A percentile compares a stretch with the other conserved stretches of the same genome.
These are phyloP conservation scores for Pachymerium ferrugineum DNA, from an alignment of 2,888 invertebrate species.

Conservation along the genomic window DNA sequence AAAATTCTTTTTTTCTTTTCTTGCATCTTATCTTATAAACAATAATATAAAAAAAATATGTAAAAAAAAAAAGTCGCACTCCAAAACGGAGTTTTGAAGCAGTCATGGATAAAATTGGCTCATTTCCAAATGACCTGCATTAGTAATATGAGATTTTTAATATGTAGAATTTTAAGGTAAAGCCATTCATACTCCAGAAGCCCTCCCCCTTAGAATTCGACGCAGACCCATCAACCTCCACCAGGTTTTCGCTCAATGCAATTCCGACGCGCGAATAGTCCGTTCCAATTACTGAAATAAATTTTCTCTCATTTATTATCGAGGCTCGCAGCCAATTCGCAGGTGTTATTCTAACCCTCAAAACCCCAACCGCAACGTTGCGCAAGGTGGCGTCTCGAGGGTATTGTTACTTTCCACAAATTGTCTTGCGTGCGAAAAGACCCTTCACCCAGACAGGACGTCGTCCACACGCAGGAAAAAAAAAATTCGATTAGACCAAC, in stretches of 20 bases:
- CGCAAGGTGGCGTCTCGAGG: background rate
- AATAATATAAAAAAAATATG: too few species aligned
- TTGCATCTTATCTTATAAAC: background rate
- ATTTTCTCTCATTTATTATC: background rate
- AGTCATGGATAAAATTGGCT: background rate
- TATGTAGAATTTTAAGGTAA: background rate
- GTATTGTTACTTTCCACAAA: background rate
- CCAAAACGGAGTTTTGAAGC: too few species aligned
- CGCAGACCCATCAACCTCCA: background rate
- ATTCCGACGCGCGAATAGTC: background rate
- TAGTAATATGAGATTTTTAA: conserved; percentile 20
- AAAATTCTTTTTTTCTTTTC: background rate
- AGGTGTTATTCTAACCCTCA: background rate
- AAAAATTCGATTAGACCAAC: background rate
- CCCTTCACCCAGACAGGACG: background rate
- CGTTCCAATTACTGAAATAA: background rate
- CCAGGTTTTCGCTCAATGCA: background rate
- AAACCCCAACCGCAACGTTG: too few species aligned
- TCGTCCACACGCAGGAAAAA: background rate
- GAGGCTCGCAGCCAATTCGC: background rate
- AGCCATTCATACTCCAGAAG: too few species aligned
- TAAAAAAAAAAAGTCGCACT: too few species aligned
- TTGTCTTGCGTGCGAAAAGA: too few species aligned
- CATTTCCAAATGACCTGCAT: conserved; percentile 19
- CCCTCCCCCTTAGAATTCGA: too few species aligned